Base-by-base conservation (phyloP, 2,888 invertebrate species). In the Agrypnus murinus region DNA sequence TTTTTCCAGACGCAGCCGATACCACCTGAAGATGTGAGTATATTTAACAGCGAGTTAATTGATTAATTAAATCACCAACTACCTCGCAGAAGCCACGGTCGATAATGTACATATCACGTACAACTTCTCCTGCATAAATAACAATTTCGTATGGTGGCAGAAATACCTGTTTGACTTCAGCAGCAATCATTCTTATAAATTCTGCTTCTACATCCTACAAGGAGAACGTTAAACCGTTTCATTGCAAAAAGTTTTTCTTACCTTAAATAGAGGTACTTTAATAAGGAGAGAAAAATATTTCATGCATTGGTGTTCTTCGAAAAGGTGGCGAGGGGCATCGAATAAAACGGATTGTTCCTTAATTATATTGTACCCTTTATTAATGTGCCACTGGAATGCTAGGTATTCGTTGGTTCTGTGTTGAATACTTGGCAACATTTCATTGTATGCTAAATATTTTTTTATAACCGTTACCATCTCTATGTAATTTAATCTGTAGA, bases 61-160 rank as follows among this genome's bases (percentile, higher is more conserved):
- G n/a, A n/a, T n/a, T n/a, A n/a, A n/a, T n/a, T n/a, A n/a, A n/a
- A n/a, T n/a, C n/a, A n/a, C n/a, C n/a, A n/a, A n/a, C n/a, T 71
- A 78, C 79, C 71, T 78, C 77, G 45, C 78, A 78, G 63, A 72
- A 78, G 17, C 79, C 79, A 48, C 73, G 68, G 53, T 77, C 76
- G 36, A 79, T 75, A 43, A 79, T 69, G 62, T 75, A 78, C 76
- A 79, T 75, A 7, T 75, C 73, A 19, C 69, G 64, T 32, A 71
- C 65, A 12, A 71, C 74, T 69, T 77, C 76, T 7, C 79, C 77
- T 12, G 78, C 74, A 53, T 79, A 77, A 6, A 69, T 71, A 8
- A 79, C 74, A 38, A 73, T 76, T 66, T 79, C 79, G 58, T 77
- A 75, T 36, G 75, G 74, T 8, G 77, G 77, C 45, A 73, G 71